Percentiles rank a stretch among this genome's conserved stretches.
Evolutionary conservation across 2,888 invertebrate species (phyloP).

Genomic region (Julus scandinavius): DNA sequence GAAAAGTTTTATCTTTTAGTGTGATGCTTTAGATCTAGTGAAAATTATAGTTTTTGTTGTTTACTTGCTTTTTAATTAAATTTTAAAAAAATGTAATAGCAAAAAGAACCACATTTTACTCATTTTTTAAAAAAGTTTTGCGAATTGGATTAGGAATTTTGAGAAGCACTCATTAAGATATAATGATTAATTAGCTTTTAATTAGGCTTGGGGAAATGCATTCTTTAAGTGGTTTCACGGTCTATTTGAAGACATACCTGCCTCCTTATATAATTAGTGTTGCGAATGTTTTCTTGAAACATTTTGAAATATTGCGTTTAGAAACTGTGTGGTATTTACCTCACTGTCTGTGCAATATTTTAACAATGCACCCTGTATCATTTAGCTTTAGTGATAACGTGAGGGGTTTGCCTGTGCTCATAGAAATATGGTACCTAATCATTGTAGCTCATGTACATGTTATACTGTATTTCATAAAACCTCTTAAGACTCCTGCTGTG

Average conservation of each 20-base stretch:
- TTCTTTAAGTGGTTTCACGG: not conserved
- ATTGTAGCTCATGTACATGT: not conserved
- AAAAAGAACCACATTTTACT: not conserved
- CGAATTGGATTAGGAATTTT: not conserved
- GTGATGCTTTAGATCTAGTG: no score
- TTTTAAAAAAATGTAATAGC: not conserved
- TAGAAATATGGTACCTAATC: not conserved
- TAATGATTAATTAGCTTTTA: not conserved
- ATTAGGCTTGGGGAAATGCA: not conserved
- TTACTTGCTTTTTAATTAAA: not conserved
- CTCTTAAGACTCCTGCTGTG: not conserved
- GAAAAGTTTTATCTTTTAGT: not conserved
- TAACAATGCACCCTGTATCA: not conserved
- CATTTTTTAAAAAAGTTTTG: not conserved
- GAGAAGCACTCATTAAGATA: not conserved
- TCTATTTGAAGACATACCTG: not conserved
- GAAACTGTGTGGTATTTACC: not conserved
- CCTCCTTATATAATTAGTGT: not conserved
- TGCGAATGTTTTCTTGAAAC: not conserved
- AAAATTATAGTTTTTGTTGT: not conserved
- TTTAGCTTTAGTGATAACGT: conserved; percentile 22
- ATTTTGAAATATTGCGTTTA: not conserved
- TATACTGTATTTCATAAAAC: conserved; percentile 31
- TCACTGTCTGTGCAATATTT: not conserved
- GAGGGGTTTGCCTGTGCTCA: not conserved